Evolutionary conservation across 2,888 invertebrate species (phyloP), one percentile per base, ranked within the genome.

Genomic region (Keiferia lycopersicella): DNA sequence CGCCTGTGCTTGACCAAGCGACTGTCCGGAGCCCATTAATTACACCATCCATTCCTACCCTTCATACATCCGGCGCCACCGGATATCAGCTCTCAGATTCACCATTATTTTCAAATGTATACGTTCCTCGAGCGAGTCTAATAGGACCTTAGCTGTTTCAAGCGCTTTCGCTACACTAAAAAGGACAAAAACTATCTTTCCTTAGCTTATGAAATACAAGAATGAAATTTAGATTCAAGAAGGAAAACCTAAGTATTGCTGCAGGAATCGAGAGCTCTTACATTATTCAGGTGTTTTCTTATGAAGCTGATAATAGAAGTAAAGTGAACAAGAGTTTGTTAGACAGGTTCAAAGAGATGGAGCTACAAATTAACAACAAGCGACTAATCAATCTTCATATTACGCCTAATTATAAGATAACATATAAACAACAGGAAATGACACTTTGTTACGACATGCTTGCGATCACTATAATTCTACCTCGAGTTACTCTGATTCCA

Each of bases 21-120:
- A 51, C 30, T 56, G 26, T n/a, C 1, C n/a, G n/a, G 80, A 78
- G 72, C 74, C 73, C 74, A 79, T 82, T 81, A 82, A 84, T 84
- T 84, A 81, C 81, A 75, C 79, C 75, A 26, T 26, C 26, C 26
- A 26, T 60, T 67, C 73, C 64, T 66, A 69, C 68, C 66, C 65
- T 66, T 65, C 48, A 59, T 58, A 56, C 62, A 62, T 67, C 64
- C 61, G 61, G 39, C 59, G 48, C n/a, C 51, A 39, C 22, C 56
- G 56, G 56, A 56, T 16, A 26, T 56, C 14, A 16, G 26, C 56
- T 56, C 56, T 56, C 34, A 56, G 34, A 18, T 51, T 2, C 18
- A 26, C 26, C 26, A 26, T 26, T 26, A 26, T 26, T 26, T 26
- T 26, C 41, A 41, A 41, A 41, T 14, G 41, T 14, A 4, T 41